A percentile compares a stretch with the other conserved stretches of the same genome.
Conservation (phyloP, 1,140 invertebrate species). For the Apis laboriosa region DNA sequence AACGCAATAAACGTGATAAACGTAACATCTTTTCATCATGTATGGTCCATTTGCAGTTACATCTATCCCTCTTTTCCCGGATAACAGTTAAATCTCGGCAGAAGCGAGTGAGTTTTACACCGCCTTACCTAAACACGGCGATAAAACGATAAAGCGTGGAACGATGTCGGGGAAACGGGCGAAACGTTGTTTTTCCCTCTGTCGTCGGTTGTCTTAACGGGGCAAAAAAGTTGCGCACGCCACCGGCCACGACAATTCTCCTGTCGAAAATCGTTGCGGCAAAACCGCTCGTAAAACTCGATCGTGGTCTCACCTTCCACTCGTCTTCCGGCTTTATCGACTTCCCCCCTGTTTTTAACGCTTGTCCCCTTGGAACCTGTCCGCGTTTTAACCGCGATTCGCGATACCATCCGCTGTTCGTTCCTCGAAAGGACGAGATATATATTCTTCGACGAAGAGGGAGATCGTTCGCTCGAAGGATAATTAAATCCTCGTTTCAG, state of each 20-base stretch:
- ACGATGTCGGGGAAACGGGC: neutral
- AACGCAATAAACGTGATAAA: neutral
- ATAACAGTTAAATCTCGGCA: neutral
- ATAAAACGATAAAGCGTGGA: constrained; percentile 7
- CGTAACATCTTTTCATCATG: neutral
- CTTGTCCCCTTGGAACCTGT: neutral
- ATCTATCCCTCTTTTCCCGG: too few relatives aligned
- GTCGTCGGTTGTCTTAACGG: neutral
- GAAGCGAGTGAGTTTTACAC: neutral
- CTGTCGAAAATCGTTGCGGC: constrained; percentile 24
- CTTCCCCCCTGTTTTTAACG: constrained; percentile 38
- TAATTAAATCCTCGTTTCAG: constrained; percentile 58
- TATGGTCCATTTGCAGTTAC: neutral
- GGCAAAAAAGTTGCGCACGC: neutral
- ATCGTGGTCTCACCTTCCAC: constrained; percentile 5
- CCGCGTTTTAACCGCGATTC: constrained; percentile 1
- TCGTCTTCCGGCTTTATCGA: constrained; percentile 48
- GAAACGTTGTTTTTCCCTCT: neutral
- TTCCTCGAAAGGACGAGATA: constrained; percentile 20
- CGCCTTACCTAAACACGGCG: neutral
- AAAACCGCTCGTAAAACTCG: constrained; percentile 32
- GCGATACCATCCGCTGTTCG: constrained; percentile 7
- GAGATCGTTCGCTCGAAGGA: constrained; percentile 21
- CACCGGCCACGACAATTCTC: neutral
- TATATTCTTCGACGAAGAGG: constrained; percentile 18